These are phyloP conservation scores for Dioctria linearis DNA, from an alignment of 2,888 invertebrate species.

Conservation along the genomic window DNA sequence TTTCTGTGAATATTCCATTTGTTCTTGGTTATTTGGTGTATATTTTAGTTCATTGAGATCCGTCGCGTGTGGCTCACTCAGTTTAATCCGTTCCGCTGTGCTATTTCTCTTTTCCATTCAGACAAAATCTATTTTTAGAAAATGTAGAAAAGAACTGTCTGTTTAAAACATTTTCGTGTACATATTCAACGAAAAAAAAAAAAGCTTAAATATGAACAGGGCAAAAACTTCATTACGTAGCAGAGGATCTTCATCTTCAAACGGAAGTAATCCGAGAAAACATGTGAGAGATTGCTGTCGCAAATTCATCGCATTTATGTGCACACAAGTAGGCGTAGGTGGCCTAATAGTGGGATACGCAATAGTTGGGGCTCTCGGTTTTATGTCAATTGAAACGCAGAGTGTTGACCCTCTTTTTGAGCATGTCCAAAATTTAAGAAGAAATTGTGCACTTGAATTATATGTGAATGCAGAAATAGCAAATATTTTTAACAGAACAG, in stretches of 20 bases:
- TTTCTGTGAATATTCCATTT: too few relatives aligned
- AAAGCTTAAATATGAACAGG: conserved; percentile 54
- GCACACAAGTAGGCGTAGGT: conserved; percentile 92
- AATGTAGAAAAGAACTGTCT: conserved; percentile 26
- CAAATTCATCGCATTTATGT: conserved; percentile 91
- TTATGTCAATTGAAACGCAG: conserved; percentile 83
- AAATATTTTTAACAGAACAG: conserved; percentile 79
- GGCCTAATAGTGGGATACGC: conserved; percentile 90
- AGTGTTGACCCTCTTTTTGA: conserved; percentile 72
- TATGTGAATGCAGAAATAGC: conserved; percentile 80
- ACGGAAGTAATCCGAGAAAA: conserved; percentile 79
- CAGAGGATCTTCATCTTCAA: conserved; percentile 76
- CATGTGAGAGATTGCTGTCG: conserved; percentile 88
- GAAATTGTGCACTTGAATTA: conserved; percentile 76
- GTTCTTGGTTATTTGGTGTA: too few relatives aligned
- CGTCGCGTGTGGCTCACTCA: conserved; percentile 34
- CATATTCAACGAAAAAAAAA: not conserved
- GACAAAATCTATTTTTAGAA: conserved; percentile 27
- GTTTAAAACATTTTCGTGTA: not conserved
- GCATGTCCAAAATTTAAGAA: conserved; percentile 73
- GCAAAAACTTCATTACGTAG: conserved; percentile 77
- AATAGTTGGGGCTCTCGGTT: conserved; percentile 86
- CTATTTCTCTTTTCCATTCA: conserved; percentile 15
- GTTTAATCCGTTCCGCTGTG: not conserved
- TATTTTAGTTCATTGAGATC: conserved; percentile 26